phyloP scores from a whole-genome alignment of 2,113 vertebrate genomes.

The Nesogale talazaci region DNA sequence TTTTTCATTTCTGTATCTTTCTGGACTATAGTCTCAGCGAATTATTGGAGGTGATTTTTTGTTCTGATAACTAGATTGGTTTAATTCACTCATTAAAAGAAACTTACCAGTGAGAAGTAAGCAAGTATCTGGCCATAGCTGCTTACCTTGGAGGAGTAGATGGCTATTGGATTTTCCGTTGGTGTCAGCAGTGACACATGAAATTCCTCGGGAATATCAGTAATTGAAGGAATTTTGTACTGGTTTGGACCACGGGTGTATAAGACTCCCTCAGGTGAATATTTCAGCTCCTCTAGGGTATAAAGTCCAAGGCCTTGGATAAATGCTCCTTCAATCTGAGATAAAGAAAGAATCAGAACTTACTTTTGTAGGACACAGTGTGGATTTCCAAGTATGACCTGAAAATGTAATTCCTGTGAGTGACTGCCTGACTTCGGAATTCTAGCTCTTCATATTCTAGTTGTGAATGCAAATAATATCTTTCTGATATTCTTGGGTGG shows the following conservation, averaged over 20 bases:
- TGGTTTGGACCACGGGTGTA: constrained; percentile 89
- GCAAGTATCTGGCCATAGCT: not conserved
- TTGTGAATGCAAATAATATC: not conserved
- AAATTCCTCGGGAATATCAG: constrained; percentile 90
- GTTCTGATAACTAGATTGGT: not conserved
- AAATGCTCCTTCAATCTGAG: constrained; percentile 92
- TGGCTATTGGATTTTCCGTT: constrained; percentile 88
- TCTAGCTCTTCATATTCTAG: not conserved
- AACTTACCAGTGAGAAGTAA: not conserved
- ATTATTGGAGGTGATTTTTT: not conserved
- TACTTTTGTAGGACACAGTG: not conserved
- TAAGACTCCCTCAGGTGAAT: constrained; percentile 88
- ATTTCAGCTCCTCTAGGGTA: constrained; percentile 92
- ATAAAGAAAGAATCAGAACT: constrained; percentile 62
- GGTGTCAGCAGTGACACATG: constrained; percentile 88
- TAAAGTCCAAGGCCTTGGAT: constrained; percentile 91
- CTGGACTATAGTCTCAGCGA: not conserved
- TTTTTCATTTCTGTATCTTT: not conserved
- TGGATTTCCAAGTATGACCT: not conserved
- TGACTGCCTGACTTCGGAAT: not conserved
- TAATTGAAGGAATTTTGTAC: constrained; percentile 92
- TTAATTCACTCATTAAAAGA: not conserved
- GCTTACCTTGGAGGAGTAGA: constrained; percentile 93
- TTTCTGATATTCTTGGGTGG: not conserved
- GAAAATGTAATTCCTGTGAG: not conserved